Evolutionary conservation across 2,797 vertebrate species (phyloP), one percentile per base, ranked within the genome.

Genomic region (Malurus splendens): DNA sequence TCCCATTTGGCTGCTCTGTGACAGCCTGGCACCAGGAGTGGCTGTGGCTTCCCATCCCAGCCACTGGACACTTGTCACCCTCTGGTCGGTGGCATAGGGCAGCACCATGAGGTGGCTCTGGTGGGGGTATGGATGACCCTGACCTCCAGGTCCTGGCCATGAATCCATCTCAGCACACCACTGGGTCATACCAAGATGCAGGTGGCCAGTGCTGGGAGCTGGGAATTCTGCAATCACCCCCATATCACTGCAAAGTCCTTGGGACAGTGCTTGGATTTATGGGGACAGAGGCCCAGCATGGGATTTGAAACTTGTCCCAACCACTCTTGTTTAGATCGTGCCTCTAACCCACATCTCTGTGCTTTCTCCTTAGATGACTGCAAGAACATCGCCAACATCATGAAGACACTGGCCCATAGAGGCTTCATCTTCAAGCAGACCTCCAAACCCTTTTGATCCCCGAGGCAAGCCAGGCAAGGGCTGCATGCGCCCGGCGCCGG

Each of bases 351-450:
- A 15, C 39, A 12, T 47, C 60, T 90, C 51, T 90, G 22, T 80
- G 78, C 55, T 90, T 68, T 96, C 80, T 95, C 81, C 28, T 3
- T 88, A 98, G 98, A 98, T 0, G 98, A 98, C 96, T 98, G 98
- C 96, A 98, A 97, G 96, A 98, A 98, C 95, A 98, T 98, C 32
- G 97, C 98, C 90, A 98, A 97, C 96, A 98, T 98, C 96, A 97
- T 98, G 98, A 98, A 98, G 96, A 98, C 98, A 62, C 92, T 98
- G 67, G 98, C 97, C 55, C 97, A 97, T 90, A 97, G 97, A 97
- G 97, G 97, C 93, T 98, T 98, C 95, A 98, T 97, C 96, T 98
- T 98, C 96, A 98, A 98, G 96, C 97, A 97, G 96, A 98, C 98
- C 73, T 98, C 97, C 76, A 98, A 98, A 94, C 97, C 97, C 10